Evolutionary conservation across 2,797 vertebrate species (phyloP).

Genomic region (Lophius americanus): DNA sequence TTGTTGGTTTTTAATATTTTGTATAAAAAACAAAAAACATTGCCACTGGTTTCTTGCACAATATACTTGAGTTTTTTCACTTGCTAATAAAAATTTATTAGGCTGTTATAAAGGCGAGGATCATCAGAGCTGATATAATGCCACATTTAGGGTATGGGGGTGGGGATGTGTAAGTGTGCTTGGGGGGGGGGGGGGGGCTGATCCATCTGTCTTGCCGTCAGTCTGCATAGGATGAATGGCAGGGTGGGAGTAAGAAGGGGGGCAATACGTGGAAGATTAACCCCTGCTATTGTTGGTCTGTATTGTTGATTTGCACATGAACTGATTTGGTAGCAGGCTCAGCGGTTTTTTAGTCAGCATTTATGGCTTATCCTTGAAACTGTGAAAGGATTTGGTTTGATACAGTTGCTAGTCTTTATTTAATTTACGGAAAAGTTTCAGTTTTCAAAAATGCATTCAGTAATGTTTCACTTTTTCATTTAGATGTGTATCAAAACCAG

Average conservation of each 20-base stretch:
- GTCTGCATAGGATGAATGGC: constrained; percentile 52
- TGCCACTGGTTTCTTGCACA: background rate
- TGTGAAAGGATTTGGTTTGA: background rate
- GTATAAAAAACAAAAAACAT: background rate
- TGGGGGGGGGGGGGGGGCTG: constrained; percentile 53
- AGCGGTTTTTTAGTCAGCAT: constrained; percentile 32
- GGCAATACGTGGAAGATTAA: constrained; percentile 69
- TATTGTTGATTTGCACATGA: constrained; percentile 59
- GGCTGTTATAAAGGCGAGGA: constrained; percentile 23
- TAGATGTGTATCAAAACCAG: background rate
- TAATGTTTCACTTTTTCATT: background rate
- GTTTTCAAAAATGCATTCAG: background rate
- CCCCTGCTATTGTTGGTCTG: constrained; percentile 60
- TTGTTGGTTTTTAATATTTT: background rate
- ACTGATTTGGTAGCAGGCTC: constrained; percentile 38
- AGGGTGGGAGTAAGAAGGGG: constrained; percentile 31
- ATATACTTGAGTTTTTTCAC: background rate
- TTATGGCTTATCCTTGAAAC: constrained; percentile 6
- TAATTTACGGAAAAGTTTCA: background rate
- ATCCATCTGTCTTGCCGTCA: constrained; percentile 77
- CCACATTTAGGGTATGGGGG: constrained; percentile 57
- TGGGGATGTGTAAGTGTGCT: constrained; percentile 53
- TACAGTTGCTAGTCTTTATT: background rate
- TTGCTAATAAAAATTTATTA: background rate
- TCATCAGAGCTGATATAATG: constrained; percentile 38